These are phyloP conservation scores for Sebastes trivittatus DNA, from an alignment of 2,797 vertebrate species.

Conservation along the genomic window DNA sequence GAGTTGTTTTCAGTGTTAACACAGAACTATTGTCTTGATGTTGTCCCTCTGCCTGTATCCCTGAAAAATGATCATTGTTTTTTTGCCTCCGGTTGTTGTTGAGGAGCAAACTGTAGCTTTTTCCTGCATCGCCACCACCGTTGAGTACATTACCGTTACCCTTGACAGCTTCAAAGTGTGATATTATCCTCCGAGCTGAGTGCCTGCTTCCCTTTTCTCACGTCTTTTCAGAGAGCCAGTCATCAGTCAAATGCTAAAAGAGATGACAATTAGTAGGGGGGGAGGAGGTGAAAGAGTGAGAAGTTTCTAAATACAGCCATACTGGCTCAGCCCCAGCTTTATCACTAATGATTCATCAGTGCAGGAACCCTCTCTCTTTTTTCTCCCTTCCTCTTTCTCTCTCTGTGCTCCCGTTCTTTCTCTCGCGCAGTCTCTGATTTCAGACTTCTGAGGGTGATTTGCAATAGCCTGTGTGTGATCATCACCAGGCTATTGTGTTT, in stretches of 20 bases:
- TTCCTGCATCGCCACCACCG: conserved; percentile 6
- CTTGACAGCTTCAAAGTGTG: conserved; percentile 65
- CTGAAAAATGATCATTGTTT: neutral
- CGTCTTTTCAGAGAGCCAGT: conserved; percentile 67
- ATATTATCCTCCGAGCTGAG: conserved; percentile 63
- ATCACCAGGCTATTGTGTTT: conserved; percentile 75
- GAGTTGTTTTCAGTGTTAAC: neutral
- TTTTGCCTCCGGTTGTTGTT: conserved; percentile 25
- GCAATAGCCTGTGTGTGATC: conserved; percentile 71
- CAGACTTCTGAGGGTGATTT: conserved; percentile 70
- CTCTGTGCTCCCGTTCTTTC: conserved; percentile 46
- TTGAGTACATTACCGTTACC: conserved; percentile 50
- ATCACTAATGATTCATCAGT: conserved; percentile 81
- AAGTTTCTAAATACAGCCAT: conserved; percentile 81
- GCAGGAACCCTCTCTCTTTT: conserved; percentile 62
- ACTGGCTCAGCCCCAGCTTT: conserved; percentile 72
- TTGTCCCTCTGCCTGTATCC: neutral
- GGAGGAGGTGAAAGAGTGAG: conserved; percentile 70
- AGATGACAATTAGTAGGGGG: conserved; percentile 75
- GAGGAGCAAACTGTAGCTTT: conserved; percentile 17
- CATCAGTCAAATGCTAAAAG: conserved; percentile 75
- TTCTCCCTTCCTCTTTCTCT: conserved; percentile 19
- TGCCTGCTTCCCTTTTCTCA: conserved; percentile 47
- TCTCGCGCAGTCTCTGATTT: conserved; percentile 70
- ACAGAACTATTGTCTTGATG: neutral